phyloP scores from a whole-genome alignment of 2,888 invertebrate species.

The Tyria jacobaeae region DNA sequence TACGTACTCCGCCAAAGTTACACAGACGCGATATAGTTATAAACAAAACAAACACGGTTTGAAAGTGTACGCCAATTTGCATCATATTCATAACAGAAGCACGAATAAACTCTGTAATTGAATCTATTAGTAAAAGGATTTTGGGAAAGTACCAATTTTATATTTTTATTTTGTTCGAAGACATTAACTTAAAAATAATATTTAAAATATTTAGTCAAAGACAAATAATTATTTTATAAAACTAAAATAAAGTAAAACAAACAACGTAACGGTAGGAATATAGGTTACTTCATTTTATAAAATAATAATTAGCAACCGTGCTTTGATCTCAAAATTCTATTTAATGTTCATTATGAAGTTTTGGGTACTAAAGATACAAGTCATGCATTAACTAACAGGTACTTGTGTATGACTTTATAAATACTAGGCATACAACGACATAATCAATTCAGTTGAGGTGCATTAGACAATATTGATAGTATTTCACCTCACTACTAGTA shows the following conservation, averaged over 20 bases:
- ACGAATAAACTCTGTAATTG: background rate
- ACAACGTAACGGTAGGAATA: no score
- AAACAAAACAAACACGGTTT: background rate
- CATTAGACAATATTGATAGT: no score
- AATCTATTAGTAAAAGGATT: no score
- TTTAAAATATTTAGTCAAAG: background rate
- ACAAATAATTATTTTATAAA: background rate
- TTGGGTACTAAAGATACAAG: background rate
- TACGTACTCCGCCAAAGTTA: background rate
- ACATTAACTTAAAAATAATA: no score
- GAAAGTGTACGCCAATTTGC: background rate
- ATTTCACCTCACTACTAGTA: no score
- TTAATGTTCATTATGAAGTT: no score
- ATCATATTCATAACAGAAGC: background rate
- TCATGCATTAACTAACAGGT: background rate
- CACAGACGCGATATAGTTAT: constrained; percentile 1
- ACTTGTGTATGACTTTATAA: background rate
- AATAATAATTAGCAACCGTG: background rate
- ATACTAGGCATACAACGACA: no score
- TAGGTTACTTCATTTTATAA: background rate
- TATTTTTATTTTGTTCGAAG: background rate
- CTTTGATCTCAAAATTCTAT: no score
- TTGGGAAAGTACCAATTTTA: background rate
- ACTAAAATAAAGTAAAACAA: background rate
- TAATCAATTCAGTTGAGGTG: no score